These are phyloP conservation scores for Thripadectes ignobilis DNA, from an alignment of 2,797 vertebrate species.

Conservation along the genomic window DNA sequence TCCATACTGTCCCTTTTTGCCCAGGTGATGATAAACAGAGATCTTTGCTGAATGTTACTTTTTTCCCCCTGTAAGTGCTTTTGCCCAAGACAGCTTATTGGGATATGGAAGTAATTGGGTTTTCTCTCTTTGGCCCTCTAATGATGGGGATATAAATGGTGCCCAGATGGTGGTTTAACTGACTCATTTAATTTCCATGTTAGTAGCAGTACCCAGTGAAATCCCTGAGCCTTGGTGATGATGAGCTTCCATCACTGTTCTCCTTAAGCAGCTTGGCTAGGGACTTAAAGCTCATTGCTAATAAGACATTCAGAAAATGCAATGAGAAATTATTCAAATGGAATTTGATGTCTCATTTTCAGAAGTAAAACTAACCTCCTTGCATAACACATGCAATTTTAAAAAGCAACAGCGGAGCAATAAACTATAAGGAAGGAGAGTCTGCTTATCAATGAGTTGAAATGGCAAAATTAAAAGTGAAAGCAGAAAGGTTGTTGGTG, in stretches of 20 bases:
- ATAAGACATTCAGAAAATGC: constrained; percentile 24
- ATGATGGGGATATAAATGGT: constrained; percentile 30
- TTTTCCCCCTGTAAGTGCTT: neutral
- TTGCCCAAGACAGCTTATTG: neutral
- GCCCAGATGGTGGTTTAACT: constrained; percentile 40
- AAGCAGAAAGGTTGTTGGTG: constrained; percentile 33
- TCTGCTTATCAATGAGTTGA: constrained; percentile 36
- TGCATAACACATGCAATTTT: constrained; percentile 13
- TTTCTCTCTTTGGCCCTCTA: constrained; percentile 35
- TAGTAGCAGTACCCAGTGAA: constrained; percentile 33
- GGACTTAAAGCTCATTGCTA: constrained; percentile 18
- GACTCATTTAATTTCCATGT: constrained; percentile 57
- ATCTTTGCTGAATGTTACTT: neutral
- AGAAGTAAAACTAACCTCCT: constrained; percentile 10
- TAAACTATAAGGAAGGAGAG: constrained; percentile 15
- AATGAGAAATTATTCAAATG: neutral
- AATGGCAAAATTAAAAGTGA: constrained; percentile 58
- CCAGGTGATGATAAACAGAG: neutral
- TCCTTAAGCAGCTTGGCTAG: constrained; percentile 45
- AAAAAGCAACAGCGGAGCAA: constrained; percentile 32
- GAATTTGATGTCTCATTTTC: constrained; percentile 38
- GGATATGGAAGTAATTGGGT: constrained; percentile 10
- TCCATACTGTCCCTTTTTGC: neutral
- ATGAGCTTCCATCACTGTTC: constrained; percentile 50
- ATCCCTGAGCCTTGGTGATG: constrained; percentile 36